These are phyloP conservation scores for Microcebus tavaratra DNA, from an alignment of 2,113 vertebrate species.

Conservation along the genomic window DNA sequence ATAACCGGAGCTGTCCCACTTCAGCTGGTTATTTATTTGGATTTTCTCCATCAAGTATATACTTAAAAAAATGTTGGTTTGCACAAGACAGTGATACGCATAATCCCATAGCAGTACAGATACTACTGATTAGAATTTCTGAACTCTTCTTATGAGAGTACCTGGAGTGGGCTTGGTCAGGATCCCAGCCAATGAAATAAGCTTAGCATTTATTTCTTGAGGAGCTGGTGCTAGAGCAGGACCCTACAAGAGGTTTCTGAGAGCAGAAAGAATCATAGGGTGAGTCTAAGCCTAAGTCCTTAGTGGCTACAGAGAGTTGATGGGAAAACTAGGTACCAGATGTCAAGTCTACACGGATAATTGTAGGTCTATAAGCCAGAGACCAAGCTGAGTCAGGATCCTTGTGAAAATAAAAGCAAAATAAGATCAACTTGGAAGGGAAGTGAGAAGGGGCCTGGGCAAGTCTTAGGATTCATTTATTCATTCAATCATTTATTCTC, in stretches of 20 bases:
- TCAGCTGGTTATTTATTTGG: not conserved
- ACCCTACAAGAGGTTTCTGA: not conserved
- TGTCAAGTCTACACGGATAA: not conserved
- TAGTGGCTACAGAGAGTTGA: not conserved
- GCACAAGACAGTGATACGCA: not conserved
- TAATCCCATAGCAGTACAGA: not conserved
- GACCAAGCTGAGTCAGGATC: not conserved
- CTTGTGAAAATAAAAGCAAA: conserved; percentile 22
- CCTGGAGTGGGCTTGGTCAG: not conserved
- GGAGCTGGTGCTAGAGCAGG: not conserved
- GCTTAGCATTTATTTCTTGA: not conserved
- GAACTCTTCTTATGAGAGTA: not conserved
- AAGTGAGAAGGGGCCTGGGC: not conserved
- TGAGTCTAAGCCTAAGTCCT: not conserved
- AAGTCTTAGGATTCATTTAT: not conserved
- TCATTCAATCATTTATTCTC: not conserved
- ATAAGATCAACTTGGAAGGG: not conserved
- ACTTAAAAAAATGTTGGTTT: not conserved
- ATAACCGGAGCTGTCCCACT: not conserved
- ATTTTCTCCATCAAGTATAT: not conserved
- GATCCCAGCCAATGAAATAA: not conserved
- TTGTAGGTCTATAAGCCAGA: not conserved
- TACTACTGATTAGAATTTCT: not conserved
- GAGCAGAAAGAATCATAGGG: not conserved
- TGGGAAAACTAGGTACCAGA: not conserved